A percentile compares a stretch with the other conserved stretches of the same genome.
Conservation (phyloP, 2,888 invertebrate genomes). For the Machimus rusticus region DNA sequence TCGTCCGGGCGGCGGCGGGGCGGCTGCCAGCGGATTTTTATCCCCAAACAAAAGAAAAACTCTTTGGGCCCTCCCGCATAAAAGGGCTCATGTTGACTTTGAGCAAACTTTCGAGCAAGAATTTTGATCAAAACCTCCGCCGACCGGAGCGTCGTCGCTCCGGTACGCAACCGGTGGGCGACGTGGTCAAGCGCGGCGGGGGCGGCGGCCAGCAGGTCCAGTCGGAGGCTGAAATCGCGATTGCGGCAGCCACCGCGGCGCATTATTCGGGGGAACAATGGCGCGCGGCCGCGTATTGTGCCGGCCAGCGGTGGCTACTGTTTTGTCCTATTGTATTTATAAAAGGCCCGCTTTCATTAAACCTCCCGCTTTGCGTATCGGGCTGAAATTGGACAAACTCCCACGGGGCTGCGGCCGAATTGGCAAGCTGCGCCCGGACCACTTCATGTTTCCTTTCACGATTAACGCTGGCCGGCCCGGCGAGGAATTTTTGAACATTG, state of each 20-base stretch:
- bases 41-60: neutral
- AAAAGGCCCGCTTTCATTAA: slow-evolving; percentile 18
- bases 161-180: neutral
- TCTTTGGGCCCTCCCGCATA: neutral
- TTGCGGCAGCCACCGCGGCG: neutral
- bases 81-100: neutral
- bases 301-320: slow-evolving; percentile 6
- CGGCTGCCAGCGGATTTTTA: neutral
- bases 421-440: neutral
- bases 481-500: neutral
- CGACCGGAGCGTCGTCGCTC: neutral
- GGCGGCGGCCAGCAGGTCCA: neutral
- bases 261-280: neutral
- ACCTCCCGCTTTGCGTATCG: neutral
- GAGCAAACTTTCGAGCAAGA: neutral
- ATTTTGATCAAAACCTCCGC: neutral
- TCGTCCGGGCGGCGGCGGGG: neutral
- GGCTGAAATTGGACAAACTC: slow-evolving; percentile 14
- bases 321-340: slow-evolving; percentile 16
- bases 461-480: neutral
- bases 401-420: slow-evolving; percentile 5
- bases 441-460: neutral
- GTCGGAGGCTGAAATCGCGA: neutral
- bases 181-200: neutral
- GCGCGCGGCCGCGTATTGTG: neutral